Conservation (phyloP, 2,888 invertebrate species). For the Schizaphis graminum region DNA sequence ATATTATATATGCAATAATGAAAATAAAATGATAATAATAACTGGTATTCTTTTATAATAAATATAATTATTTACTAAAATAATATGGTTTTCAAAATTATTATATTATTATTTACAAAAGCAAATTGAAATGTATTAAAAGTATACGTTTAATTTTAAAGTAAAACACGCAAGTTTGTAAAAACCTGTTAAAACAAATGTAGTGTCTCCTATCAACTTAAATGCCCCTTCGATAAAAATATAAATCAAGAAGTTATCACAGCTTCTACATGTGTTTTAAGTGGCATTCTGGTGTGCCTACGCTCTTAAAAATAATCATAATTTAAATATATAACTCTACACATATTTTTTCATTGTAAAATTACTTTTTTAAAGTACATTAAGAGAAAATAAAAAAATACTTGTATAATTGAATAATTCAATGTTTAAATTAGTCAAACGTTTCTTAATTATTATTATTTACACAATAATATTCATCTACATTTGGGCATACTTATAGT, state of each 20-base stretch:
- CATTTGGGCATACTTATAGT: slow-evolving; percentile 38
- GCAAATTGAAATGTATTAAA: slow-evolving; percentile 42
- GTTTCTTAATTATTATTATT: slow-evolving; percentile 49
- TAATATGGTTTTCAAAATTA: slow-evolving; percentile 44
- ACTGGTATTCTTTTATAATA: slow-evolving; percentile 49
- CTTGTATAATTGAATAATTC: slow-evolving; percentile 64
- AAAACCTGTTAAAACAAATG: slow-evolving; percentile 37
- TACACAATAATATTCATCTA: slow-evolving; percentile 56
- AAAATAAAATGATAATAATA: slow-evolving; percentile 50
- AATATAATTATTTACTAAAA: slow-evolving; percentile 51
- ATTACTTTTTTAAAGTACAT: slow-evolving; percentile 53
- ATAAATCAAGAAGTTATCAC: slow-evolving; percentile 64
- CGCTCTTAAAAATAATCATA: slow-evolving; percentile 50
- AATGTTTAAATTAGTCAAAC: slow-evolving; percentile 63
- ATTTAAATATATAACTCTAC: slow-evolving; percentile 50
- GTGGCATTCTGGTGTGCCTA: slow-evolving; percentile 28
- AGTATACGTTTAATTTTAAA: slow-evolving; percentile 37
- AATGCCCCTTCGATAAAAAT: slow-evolving; percentile 61
- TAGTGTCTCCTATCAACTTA: slow-evolving; percentile 42
- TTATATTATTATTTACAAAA: slow-evolving; percentile 57
- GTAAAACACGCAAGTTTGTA: slow-evolving; percentile 13
- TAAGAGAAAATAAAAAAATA: slow-evolving; percentile 66
- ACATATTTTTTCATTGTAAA: slow-evolving; percentile 54
- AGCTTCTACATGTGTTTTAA: slow-evolving; percentile 62
- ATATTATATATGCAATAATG: slow-evolving; percentile 41